A percentile compares a stretch with the other conserved stretches of the same genome.
These are phyloP conservation scores for Hippopotamyrus pictus DNA, from an alignment of 2,797 vertebrate genomes.

Conservation along the genomic window DNA sequence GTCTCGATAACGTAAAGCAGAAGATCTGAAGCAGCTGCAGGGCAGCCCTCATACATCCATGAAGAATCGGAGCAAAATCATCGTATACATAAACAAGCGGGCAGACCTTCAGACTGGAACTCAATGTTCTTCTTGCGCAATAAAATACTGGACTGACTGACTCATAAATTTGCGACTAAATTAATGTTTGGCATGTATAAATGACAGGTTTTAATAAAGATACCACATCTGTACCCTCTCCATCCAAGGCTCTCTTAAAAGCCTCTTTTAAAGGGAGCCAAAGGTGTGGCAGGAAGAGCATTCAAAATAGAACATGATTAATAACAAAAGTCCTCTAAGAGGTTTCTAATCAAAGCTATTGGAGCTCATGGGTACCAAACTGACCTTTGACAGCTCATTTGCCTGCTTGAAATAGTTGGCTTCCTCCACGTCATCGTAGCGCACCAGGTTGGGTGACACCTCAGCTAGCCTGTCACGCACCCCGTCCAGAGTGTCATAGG, in stretches of 20 bases:
- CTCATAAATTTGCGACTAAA: neutral
- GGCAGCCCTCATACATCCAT: neutral
- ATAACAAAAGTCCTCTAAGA: neutral
- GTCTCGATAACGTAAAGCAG: too few species aligned
- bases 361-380: constrained; percentile 7
- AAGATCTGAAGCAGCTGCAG: neutral
- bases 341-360: neutral
- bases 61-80: neutral
- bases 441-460: constrained; percentile 87
- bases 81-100: neutral
- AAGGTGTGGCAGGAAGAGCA: neutral
- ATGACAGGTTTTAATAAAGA: neutral
- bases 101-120: neutral
- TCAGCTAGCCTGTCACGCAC: constrained; percentile 79
- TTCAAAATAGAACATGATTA: neutral
- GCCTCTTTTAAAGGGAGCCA: neutral
- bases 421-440: constrained; percentile 85
- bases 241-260: neutral
- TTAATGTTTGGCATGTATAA: neutral
- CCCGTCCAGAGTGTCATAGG: constrained; percentile 80
- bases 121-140: neutral
- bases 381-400: constrained; percentile 80
- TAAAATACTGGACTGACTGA: neutral
- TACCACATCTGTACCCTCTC: neutral
- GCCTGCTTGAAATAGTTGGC: constrained; percentile 95